Conservation (phyloP, 2,888 invertebrate genomes). For the Andrena bicolor region DNA sequence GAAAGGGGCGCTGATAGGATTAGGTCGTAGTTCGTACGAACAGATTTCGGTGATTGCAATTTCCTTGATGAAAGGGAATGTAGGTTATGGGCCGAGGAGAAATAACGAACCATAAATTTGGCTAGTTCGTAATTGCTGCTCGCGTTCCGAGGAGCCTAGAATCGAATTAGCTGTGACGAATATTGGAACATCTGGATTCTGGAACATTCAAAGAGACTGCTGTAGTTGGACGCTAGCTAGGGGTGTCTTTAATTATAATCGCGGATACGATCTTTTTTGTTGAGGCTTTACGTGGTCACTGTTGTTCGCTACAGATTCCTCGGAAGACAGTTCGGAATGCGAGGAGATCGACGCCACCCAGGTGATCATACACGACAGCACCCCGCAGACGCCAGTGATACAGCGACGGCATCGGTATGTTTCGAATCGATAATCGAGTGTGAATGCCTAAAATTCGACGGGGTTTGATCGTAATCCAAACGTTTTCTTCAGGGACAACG, state of each 20-base stretch:
- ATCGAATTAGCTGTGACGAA: conserved; percentile 23
- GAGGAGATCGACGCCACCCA: conserved; percentile 92
- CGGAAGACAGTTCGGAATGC: conserved; percentile 84
- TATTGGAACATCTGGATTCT: background rate
- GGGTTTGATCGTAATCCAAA: conserved; percentile 35
- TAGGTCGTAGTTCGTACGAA: conserved; percentile 40
- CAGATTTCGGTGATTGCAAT: conserved; percentile 41
- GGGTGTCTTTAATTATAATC: background rate
- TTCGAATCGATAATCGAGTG: conserved; percentile 57
- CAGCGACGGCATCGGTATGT: conserved; percentile 85
- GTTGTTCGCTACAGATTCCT: conserved; percentile 64
- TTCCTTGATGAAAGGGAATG: conserved; percentile 38
- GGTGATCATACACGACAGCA: conserved; percentile 93
- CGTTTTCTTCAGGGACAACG: conserved; percentile 78
- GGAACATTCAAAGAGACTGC: background rate
- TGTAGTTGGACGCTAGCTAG: background rate
- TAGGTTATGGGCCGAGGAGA: conserved; percentile 31
- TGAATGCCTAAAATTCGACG: conserved; percentile 20
- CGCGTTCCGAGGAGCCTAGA: background rate
- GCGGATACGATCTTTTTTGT: background rate
- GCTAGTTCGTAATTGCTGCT: conserved; percentile 11
- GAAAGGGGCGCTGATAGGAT: conserved; percentile 49
- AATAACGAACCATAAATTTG: conserved; percentile 20
- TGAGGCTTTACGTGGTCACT: background rate
- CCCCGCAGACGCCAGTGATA: conserved; percentile 90